Evolutionary conservation across 2,888 invertebrate species (phyloP), one percentile per base, ranked within the genome.

Genomic region (Hydroisotoma schaefferi): DNA sequence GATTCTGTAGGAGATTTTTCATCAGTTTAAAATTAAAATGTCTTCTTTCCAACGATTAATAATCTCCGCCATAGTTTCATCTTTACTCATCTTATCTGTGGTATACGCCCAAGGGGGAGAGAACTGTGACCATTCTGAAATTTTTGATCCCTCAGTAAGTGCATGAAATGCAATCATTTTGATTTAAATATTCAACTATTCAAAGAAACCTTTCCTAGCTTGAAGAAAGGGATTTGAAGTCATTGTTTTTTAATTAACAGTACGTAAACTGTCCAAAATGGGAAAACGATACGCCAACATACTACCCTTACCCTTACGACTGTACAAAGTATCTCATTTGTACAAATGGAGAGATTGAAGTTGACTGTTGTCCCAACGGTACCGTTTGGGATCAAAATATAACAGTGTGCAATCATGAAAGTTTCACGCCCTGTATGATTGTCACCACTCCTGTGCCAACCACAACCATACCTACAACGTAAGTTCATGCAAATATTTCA

Each of bases 291-390:
- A 6, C 28, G 4, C 49, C 49, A 5, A 33, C 37, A 20, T 52
- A 52, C 22, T 52, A 37, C 22, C 52, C 52, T 4, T 52, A 52
- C 22, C 52, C 52, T 12, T 52, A 52, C 37, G 52, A 52, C 22
- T 52, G 52, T n/a, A 52, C 33, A 20, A 2, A 23, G 23, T 52
- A 37, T 52, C 29, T 52, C 22, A 23, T 22, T 3, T 52, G 52
- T 23, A 52, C 52, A 2, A 52, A 52, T 23, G 52, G 52, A 33
- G 33, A 20, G 20, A 33, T 37, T 5, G 37, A 37, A 20, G 52
- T 33, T 28, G 20, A 52, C 8, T 52, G 52, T 23, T 52, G 52
- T n/a, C 20, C 52, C 4, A 20, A 18, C 6, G 52, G 52, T 3
- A 52, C 52, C 18, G 15, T 18, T 4, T 52, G 52, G 52, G 37